Conservation (phyloP, 2,888 invertebrate genomes). For the Volucella inanis region DNA sequence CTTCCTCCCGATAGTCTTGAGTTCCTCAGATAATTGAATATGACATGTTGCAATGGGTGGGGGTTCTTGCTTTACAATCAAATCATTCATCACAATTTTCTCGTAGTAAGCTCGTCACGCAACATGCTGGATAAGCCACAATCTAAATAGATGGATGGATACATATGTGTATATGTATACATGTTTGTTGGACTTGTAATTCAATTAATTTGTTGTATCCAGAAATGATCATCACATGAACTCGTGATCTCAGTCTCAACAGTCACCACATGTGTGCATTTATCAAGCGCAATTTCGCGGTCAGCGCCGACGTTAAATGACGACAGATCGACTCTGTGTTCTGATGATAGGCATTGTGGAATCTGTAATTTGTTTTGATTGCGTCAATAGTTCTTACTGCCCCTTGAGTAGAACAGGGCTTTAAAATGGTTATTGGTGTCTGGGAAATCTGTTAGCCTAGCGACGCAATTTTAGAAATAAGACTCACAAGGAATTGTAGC, state of each 20-base stretch:
- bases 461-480: not conserved
- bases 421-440: slow-evolving; percentile 32
- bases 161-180: slow-evolving; percentile 18
- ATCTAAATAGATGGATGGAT: slow-evolving; percentile 1
- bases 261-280: slow-evolving; percentile 32
- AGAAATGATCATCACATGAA: slow-evolving; percentile 63
- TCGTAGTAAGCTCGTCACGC: slow-evolving; percentile 18
- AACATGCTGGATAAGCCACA: slow-evolving; percentile 19
- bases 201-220: slow-evolving; percentile 68
- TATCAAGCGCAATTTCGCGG: slow-evolving; percentile 32
- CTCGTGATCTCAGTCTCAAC: slow-evolving; percentile 47
- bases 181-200: slow-evolving; percentile 47
- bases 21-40: slow-evolving; percentile 11
- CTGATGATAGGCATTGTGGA: not conserved
- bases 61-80: slow-evolving; percentile 61
- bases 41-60: slow-evolving; percentile 43
- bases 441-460: slow-evolving; percentile 10
- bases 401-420: slow-evolving; percentile 4
- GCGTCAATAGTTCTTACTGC: slow-evolving; percentile 1
- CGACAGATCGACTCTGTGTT: not conserved
- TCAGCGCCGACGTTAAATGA: slow-evolving; percentile 11
- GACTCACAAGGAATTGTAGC: no score
- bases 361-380: slow-evolving; percentile 9
- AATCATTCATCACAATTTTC: slow-evolving; percentile 33
- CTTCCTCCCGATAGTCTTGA: not conserved